Percentiles rank a stretch among this genome's conserved stretches.
These are phyloP conservation scores for Anarrhichthys ocellatus DNA, from an alignment of 2,113 vertebrate species.

Conservation along the genomic window DNA sequence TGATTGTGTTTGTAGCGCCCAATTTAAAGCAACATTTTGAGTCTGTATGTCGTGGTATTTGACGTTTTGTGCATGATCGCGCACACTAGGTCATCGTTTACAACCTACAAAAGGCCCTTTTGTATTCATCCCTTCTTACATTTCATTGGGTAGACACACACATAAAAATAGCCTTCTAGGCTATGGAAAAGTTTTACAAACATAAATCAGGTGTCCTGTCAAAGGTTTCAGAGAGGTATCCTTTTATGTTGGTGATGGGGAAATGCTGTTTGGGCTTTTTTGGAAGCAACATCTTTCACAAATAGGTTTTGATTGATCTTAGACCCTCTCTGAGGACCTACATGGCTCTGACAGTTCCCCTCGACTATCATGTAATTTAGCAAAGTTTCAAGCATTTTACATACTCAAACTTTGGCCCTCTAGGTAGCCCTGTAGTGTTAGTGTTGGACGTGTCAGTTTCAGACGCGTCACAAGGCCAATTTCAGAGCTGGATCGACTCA, in stretches of 20 bases:
- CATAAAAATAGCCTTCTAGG: no score
- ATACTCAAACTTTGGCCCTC: neutral
- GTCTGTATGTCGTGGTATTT: no score
- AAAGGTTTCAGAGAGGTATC: neutral
- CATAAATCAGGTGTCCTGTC: neutral
- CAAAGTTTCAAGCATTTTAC: neutral
- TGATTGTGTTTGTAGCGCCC: no score
- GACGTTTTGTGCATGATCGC: no score
- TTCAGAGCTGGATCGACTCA: conserved; percentile 14
- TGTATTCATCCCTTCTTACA: neutral
- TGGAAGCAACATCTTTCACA: neutral
- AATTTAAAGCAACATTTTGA: no score
- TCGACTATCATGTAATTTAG: neutral
- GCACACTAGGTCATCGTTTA: no score
- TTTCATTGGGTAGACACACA: neutral
- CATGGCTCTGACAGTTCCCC: neutral
- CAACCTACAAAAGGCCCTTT: neutral
- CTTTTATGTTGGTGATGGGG: neutral
- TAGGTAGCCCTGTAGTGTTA: neutral
- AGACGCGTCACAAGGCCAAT: neutral
- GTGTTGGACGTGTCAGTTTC: neutral
- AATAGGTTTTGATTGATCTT: neutral
- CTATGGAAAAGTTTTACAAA: no score
- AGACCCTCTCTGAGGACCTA: neutral
- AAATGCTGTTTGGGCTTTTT: neutral